Evolutionary conservation across 2,888 invertebrate species (phyloP).

Genomic region (Eristalis tenax): DNA sequence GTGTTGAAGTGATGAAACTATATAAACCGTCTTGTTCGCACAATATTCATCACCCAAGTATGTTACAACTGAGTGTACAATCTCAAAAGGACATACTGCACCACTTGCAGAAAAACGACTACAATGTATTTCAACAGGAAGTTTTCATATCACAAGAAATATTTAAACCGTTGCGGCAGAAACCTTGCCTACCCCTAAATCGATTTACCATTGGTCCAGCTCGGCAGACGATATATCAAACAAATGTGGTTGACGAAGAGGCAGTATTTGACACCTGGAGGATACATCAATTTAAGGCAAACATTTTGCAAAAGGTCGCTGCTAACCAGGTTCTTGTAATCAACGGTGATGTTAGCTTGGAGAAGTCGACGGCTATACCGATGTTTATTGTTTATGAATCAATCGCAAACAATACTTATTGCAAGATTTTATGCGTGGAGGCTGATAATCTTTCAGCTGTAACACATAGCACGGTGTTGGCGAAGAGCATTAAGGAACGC

Average conservation of each 20-base stretch:
- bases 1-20: constrained; percentile 25
- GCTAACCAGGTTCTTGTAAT: constrained; percentile 91
- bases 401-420: constrained; percentile 84
- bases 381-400: constrained; percentile 93
- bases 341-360: constrained; percentile 93
- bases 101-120: neutral
- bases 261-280: constrained; percentile 85
- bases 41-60: neutral
- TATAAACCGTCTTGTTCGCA: constrained; percentile 44
- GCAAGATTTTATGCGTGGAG: constrained; percentile 94
- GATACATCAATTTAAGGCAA: constrained; percentile 88
- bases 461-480: constrained; percentile 91
- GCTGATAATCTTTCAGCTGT: constrained; percentile 94
- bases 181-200: constrained; percentile 28
- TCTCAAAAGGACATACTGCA: constrained; percentile 29
- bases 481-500: constrained; percentile 86
- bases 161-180: neutral
- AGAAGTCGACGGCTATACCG: constrained; percentile 96
- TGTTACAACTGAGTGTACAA: constrained; percentile 16
- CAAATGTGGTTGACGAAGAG: neutral
- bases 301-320: constrained; percentile 88
- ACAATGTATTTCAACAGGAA: neutral
- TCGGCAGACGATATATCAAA: constrained; percentile 22
- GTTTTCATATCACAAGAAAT: neutral
- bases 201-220: constrained; percentile 38